Base-by-base conservation (phyloP, 2,888 invertebrate species). In the Lycophotia porphyrea region DNA sequence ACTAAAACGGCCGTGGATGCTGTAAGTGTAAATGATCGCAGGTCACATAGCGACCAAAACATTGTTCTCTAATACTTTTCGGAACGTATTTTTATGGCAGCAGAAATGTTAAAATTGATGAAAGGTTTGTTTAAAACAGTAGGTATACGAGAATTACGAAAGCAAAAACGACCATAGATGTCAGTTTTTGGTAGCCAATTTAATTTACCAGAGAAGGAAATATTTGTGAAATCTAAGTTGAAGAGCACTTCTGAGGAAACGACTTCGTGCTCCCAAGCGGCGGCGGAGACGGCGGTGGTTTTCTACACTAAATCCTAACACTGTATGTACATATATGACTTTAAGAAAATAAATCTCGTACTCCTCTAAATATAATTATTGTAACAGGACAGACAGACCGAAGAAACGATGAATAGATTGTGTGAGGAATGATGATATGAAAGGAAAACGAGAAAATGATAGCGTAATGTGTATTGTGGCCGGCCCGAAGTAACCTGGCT, bases 1-100 rank as follows among this genome's bases (percentile, higher is more conserved):
- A 36, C 42, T 66, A 34, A 64, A 52, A 74, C 11, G 61, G 39
- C 44, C 24, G 27, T 49, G 42, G 44, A 70, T 13, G 36, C 24
- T 58, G 58, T 61, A 69, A 74, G 34, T 66, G 39, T 66, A 74
- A 78, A 66, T 74, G 2, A 78, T 69, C n/a, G 21, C 47, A 42
- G 70, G 47, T 69, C 21, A 34, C 61, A 65, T 42, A 52, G 4
- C 52, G 21, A n/a, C n/a, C n/a, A 24, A 49, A 49, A 49, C 49
- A 24, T 24, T 3, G 9, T 42, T 42, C 2, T 24, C 24, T 24
- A 24, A 49, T 49, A 24, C 49, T 49, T 49, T 49, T 24, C 47
- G 3, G 24, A 49, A 49, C n/a, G 49, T n/a, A 52, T 52, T 52
- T n/a, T 11, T 52, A 52, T 15, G 18, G 1, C 15, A 58, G 21